Evolutionary conservation across 2,888 invertebrate genomes (phyloP), one percentile per base, ranked within the genome.

Genomic region (Hypena proboscidalis): DNA sequence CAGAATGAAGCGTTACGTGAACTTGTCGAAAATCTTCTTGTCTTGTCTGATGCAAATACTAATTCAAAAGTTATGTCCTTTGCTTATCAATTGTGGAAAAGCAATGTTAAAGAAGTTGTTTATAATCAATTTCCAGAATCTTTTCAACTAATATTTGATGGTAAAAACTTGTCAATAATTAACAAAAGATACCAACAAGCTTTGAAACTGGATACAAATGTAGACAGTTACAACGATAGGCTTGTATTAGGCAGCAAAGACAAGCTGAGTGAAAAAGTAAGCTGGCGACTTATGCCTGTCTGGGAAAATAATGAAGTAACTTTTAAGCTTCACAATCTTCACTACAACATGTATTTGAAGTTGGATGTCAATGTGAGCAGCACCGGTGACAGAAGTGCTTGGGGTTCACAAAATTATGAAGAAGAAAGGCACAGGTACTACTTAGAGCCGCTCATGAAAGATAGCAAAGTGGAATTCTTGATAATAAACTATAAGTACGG

Each of bases 201-300:
- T 23, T 26, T 75, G 2, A 74, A 63, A 37, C 27, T 75, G 7
- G 67, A 59, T 27, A 31, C 21, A 1, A 19, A 47, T 17, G 17
- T 25, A 2, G 64, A 70, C 33, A 10, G n/a, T 1, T 35, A 56
- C 19, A 43, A 54, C 8, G 63, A 71, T 23, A 64, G 58, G 30
- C 34, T 51, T n/a, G 66, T 52, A 4, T 67, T 57, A 55, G 63
- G 69, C 10, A 11, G 34, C 2, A 34, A 14, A 2, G 48, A 59
- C 4, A 41, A 51, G 8, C 39, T 47, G 2, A 60, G 54, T 8
- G 15, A 29, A 8, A 52, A 56, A 40, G 38, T 70, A 0, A 46
- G 48, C 19, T 77, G 76, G 77, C 64, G 58, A 29, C 1, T 77
- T 2, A 29, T 48, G 11, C 66, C 77, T 0, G 23, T 62, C 6